Evolutionary conservation across 2,888 invertebrate genomes (phyloP).

Genomic region (Branchipolynoe longqiensis): DNA sequence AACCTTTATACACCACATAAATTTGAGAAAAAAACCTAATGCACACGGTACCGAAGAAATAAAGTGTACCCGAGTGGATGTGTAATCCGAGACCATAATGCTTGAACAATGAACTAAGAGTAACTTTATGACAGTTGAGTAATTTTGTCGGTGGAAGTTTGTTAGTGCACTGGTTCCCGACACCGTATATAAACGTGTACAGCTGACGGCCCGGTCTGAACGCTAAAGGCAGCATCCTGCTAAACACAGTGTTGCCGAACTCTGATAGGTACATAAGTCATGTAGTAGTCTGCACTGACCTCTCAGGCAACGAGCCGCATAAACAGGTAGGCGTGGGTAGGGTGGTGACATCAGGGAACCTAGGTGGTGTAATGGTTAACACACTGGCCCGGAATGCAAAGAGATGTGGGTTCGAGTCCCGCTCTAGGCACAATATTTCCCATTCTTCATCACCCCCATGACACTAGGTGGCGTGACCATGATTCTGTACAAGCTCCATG

Average conservation of each 20-base stretch:
- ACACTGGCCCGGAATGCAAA: too few species aligned
- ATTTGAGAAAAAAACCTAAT: not conserved
- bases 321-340: too few species aligned
- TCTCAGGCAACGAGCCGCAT: too few species aligned
- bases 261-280: not conserved
- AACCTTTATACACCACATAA: too few species aligned
- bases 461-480: too few species aligned
- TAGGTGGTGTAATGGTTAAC: too few species aligned
- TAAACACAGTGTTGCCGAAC: not conserved
- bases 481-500: too few species aligned
- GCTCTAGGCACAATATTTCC: too few species aligned
- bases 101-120: not conserved
- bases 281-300: too few species aligned
- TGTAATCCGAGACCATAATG: not conserved
- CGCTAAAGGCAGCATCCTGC: not conserved
- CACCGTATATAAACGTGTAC: not conserved
- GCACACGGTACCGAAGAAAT: not conserved
- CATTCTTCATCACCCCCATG: too few species aligned
- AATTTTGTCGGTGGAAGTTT: not conserved
- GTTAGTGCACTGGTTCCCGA: not conserved
- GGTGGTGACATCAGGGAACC: too few species aligned
- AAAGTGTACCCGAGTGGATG: not conserved
- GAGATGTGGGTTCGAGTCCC: too few species aligned
- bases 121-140: not conserved
- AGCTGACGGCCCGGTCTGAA: not conserved